A percentile compares a stretch with the other conserved stretches of the same genome.
Conservation (phyloP, 2,797 vertebrate species). For the Sebastes itinus region DNA sequence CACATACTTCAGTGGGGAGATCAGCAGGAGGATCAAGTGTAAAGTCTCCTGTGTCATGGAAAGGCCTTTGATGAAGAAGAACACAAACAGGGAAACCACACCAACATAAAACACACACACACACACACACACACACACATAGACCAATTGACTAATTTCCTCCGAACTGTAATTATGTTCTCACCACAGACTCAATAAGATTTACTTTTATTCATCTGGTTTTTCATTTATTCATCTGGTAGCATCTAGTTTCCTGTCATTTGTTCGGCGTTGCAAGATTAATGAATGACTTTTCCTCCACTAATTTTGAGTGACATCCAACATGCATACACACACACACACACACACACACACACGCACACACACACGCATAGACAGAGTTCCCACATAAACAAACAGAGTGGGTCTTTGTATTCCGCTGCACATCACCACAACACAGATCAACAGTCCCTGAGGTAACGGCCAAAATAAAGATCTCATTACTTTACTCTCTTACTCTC, state of each 20-base stretch:
- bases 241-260: slow-evolving; percentile 60
- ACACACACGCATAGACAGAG: slow-evolving; percentile 29
- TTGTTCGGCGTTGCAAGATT: slow-evolving; percentile 38
- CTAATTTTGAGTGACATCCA: slow-evolving; percentile 57
- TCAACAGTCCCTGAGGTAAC: slow-evolving; percentile 83
- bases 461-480: slow-evolving; percentile 85
- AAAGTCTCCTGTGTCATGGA: slow-evolving; percentile 68
- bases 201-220: slow-evolving; percentile 63
- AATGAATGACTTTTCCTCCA: slow-evolving; percentile 55
- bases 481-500: slow-evolving; percentile 67
- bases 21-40: slow-evolving; percentile 71
- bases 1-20: slow-evolving; percentile 59
- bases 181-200: slow-evolving; percentile 51
- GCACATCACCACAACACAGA: slow-evolving; percentile 81
- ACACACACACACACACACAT: slow-evolving; percentile 19
- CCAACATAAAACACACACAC: slow-evolving; percentile 36
- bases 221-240: slow-evolving; percentile 63
- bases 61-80: slow-evolving; percentile 73
- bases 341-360: slow-evolving; percentile 44
- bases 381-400: slow-evolving; percentile 85
- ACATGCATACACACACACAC: slow-evolving; percentile 48
- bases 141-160: slow-evolving; percentile 49
- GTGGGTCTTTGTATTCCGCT: slow-evolving; percentile 76
- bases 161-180: slow-evolving; percentile 60
- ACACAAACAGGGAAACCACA: slow-evolving; percentile 68